A percentile compares a stretch with the other conserved stretches of the same genome.
These are phyloP conservation scores for Takifugu ocellatus DNA, from an alignment of 2,797 vertebrate species.

Conservation along the genomic window DNA sequence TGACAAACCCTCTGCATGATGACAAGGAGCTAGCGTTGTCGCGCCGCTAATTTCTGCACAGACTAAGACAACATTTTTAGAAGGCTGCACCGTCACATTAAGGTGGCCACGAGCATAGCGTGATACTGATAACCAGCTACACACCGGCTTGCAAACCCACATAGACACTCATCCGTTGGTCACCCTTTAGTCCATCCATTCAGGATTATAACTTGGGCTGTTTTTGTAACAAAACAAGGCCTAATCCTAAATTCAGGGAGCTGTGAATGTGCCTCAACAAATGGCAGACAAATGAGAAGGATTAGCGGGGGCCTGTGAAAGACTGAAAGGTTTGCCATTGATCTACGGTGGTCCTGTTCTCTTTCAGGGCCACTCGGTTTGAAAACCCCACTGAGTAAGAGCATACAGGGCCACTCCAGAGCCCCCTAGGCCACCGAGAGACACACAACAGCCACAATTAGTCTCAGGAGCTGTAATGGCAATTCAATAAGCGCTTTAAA, in stretches of 20 bases:
- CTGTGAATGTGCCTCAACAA: slow-evolving; percentile 80
- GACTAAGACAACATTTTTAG: no score
- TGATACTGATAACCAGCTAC: slow-evolving; percentile 36
- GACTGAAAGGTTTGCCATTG: slow-evolving; percentile 78
- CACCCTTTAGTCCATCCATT: slow-evolving; percentile 67
- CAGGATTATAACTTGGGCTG: slow-evolving; percentile 74
- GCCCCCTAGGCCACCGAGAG: slow-evolving; percentile 71
- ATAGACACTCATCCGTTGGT: slow-evolving; percentile 49
- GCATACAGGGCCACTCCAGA: slow-evolving; percentile 75
- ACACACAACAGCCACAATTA: slow-evolving; percentile 78
- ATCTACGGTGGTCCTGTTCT: slow-evolving; percentile 79
- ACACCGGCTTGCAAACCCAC: slow-evolving; percentile 42
- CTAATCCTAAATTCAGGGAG: slow-evolving; percentile 80
- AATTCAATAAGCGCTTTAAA: slow-evolving; percentile 77
- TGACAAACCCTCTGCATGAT: neutral
- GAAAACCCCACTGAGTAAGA: slow-evolving; percentile 77
- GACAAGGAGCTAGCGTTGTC: neutral
- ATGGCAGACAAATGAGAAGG: slow-evolving; percentile 79
- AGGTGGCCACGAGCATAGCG: slow-evolving; percentile 31
- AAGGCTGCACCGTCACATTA: slow-evolving; percentile 10
- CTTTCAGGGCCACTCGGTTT: slow-evolving; percentile 77
- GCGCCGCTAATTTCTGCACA: neutral
- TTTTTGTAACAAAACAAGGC: slow-evolving; percentile 82
- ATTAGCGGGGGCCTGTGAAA: slow-evolving; percentile 76
- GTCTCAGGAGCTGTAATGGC: slow-evolving; percentile 77